These are phyloP conservation scores for Emydura subglobosa DNA, from an alignment of 2,113 vertebrate species.

Conservation along the genomic window DNA sequence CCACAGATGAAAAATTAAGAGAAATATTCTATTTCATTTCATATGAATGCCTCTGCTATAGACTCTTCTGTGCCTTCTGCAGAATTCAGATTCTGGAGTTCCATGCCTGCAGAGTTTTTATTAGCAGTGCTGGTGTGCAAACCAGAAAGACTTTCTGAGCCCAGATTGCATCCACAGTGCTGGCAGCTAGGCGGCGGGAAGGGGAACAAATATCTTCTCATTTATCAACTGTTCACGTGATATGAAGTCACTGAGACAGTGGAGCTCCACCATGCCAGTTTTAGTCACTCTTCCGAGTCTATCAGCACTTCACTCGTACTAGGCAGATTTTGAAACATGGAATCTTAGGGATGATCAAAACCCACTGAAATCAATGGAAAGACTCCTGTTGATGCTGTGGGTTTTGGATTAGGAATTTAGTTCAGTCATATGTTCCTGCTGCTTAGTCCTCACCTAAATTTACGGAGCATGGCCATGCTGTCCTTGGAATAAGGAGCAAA, in stretches of 20 bases:
- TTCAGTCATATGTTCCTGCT: neutral
- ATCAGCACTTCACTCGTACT: neutral
- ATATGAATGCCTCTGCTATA: neutral
- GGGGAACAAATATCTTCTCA: neutral
- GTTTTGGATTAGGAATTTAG: neutral
- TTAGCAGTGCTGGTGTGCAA: neutral
- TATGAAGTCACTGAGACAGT: neutral
- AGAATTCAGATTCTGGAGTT: neutral
- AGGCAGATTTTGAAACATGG: neutral
- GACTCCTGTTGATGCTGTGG: neutral
- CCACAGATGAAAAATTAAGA: neutral
- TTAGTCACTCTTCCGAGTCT: neutral
- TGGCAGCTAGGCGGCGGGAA: neutral
- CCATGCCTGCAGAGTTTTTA: neutral
- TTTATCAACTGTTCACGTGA: neutral
- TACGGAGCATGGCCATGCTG: neutral
- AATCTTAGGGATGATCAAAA: neutral
- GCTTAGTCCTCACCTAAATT: neutral
- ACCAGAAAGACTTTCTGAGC: neutral
- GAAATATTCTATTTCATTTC: neutral
- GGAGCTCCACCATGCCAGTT: neutral
- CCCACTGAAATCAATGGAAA: neutral
- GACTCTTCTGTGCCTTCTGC: too few relatives aligned
- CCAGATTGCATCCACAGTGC: neutral
- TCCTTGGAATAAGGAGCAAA: neutral